Conservation (phyloP, 1,140 invertebrate species). For the Sogatella furcifera region DNA sequence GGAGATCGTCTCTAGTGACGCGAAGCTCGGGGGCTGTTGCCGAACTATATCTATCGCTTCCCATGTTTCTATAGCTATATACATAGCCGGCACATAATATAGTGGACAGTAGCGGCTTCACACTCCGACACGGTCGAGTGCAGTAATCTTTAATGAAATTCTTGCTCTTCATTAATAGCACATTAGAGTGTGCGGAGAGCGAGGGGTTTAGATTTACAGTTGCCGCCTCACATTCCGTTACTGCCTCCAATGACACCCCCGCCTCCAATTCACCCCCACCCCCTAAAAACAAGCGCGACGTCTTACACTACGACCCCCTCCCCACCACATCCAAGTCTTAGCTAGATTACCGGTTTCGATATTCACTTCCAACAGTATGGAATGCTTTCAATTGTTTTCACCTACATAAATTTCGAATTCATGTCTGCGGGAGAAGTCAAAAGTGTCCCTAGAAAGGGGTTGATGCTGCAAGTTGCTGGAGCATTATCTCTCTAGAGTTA, state of each 20-base stretch:
- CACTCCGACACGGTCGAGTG: conserved; percentile 28
- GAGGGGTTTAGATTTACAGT: background rate
- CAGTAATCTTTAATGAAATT: conserved; percentile 52
- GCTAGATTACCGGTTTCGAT: too few species aligned
- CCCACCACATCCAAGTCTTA: background rate
- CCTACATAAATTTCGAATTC: too few species aligned
- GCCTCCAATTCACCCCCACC: too few species aligned
- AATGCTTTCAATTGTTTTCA: too few species aligned
- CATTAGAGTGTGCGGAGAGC: conserved; percentile 35
- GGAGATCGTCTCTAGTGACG: background rate
- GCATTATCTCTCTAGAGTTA: too few species aligned
- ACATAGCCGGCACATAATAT: conserved; percentile 37
- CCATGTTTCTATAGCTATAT: too few species aligned
- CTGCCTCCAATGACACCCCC: too few species aligned
- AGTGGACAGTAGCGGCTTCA: conserved; percentile 50
- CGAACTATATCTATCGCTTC: too few species aligned
- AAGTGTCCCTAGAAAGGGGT: too few species aligned
- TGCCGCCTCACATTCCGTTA: background rate
- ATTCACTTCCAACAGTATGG: too few species aligned
- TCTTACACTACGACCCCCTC: background rate
- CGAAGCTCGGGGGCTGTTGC: background rate
- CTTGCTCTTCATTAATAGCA: conserved; percentile 55
- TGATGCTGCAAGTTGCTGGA: too few species aligned
- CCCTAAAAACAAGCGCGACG: background rate
- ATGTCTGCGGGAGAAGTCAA: too few species aligned